phyloP scores from a whole-genome alignment of 1,140 invertebrate genomes.

The Kradibia gibbosae region DNA sequence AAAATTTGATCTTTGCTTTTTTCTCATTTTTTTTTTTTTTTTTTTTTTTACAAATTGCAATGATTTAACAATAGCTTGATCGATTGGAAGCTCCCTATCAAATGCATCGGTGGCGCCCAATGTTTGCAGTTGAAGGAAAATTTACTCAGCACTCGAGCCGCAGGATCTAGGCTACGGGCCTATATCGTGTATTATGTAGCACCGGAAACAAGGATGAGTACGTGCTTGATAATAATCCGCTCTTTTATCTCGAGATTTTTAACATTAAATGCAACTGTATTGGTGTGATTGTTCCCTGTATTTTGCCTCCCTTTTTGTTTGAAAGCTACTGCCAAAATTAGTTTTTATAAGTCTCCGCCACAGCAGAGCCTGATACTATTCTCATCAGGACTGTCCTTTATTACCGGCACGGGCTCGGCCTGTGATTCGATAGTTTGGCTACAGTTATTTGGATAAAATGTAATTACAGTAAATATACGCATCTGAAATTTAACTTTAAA shows the following conservation, averaged over 20 bases:
- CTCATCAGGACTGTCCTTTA: neutral
- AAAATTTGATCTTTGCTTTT: neutral
- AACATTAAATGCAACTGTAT: slow-evolving; percentile 42
- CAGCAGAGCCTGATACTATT: neutral
- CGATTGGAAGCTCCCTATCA: neutral
- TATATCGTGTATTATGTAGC: neutral
- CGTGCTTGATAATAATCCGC: neutral
- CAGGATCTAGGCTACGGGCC: neutral
- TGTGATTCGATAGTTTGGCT: neutral
- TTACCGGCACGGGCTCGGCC: neutral
- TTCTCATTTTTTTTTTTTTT: slow-evolving; percentile 13
- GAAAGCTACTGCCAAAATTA: too few relatives aligned
- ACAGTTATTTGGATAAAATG: neutral
- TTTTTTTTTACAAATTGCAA: neutral
- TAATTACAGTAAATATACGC: neutral
- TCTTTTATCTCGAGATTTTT: neutral
- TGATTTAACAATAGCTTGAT: neutral
- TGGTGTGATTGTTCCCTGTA: slow-evolving; percentile 47
- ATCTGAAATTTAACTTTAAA: too few relatives aligned
- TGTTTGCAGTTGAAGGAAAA: slow-evolving; percentile 46
- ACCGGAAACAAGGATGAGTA: neutral
- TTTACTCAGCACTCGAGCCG: slow-evolving; percentile 56
- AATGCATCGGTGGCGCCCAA: slow-evolving; percentile 37
- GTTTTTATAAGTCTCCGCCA: too few relatives aligned
- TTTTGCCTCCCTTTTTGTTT: neutral